Evolutionary conservation across 1,140 invertebrate species (phyloP).

Genomic region (Trissolcus basalis): DNA sequence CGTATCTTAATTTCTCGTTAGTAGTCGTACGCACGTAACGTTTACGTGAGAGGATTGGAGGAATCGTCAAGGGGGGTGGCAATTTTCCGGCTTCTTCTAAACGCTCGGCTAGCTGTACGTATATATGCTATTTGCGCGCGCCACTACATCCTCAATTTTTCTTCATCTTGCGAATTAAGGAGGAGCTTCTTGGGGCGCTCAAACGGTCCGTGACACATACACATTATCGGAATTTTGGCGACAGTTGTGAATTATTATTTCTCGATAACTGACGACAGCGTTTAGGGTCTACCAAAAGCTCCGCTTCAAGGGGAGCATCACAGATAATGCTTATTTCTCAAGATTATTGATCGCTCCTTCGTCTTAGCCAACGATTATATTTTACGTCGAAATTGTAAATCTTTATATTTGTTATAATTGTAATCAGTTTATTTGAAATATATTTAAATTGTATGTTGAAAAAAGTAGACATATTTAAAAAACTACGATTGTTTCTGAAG

Average conservation of each 20-base stretch:
- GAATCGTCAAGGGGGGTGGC: slow-evolving; percentile 8
- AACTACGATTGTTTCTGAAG: too few relatives aligned
- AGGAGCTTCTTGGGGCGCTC: slow-evolving; percentile 2
- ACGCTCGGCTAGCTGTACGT: too few relatives aligned
- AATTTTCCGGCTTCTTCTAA: too few relatives aligned
- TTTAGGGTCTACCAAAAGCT: background rate
- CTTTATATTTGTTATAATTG: too few relatives aligned
- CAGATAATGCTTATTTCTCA: too few relatives aligned
- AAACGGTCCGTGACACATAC: slow-evolving; percentile 5
- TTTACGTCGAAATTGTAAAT: too few relatives aligned
- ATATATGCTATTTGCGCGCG: background rate
- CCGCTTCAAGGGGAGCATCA: too few relatives aligned
- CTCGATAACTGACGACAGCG: slow-evolving; percentile 19
- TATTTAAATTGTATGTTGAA: too few relatives aligned
- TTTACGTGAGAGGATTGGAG: slow-evolving; percentile 41
- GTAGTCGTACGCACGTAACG: slow-evolving; percentile 42
- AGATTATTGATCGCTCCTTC: too few relatives aligned
- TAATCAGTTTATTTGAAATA: too few relatives aligned
- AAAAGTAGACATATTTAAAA: too few relatives aligned
- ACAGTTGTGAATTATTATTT: slow-evolving; percentile 23
- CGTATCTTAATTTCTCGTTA: slow-evolving; percentile 50
- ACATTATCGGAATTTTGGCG: slow-evolving; percentile 25
- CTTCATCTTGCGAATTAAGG: slow-evolving; percentile 12
- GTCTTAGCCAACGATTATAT: too few relatives aligned
- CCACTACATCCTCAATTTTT: slow-evolving; percentile 12